A percentile compares a stretch with the other conserved stretches of the same genome.
Conservation (phyloP, 2,797 vertebrate species). For the Anolis apletophallus region DNA sequence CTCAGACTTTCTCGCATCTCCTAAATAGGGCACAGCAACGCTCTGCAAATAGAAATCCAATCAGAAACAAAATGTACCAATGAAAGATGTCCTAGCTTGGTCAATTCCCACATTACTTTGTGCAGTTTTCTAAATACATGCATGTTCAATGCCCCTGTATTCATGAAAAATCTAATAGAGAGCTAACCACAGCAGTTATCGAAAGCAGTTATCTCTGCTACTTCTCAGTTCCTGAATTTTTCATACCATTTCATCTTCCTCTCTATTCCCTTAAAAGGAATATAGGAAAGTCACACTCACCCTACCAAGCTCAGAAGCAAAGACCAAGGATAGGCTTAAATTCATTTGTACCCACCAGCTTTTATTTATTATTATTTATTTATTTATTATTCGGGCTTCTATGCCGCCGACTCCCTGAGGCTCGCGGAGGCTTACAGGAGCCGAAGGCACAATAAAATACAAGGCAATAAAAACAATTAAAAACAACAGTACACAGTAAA, state of each 20-base stretch:
- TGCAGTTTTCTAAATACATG: background rate
- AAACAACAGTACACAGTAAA: too few species aligned
- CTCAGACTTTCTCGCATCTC: too few species aligned
- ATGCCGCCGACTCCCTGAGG: too few species aligned
- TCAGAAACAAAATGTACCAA: background rate
- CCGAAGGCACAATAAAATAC: too few species aligned
- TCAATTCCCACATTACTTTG: background rate
- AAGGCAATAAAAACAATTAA: too few species aligned
- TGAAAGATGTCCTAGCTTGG: background rate
- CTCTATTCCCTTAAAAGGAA: background rate
- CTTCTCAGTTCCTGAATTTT: background rate
- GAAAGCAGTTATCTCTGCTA: background rate
- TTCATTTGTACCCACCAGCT: constrained; percentile 12
- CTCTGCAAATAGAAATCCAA: background rate
- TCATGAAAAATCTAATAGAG: background rate
- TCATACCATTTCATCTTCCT: background rate
- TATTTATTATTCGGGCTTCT: too few species aligned
- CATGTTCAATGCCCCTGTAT: background rate
- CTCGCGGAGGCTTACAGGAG: too few species aligned
- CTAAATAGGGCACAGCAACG: too few species aligned
- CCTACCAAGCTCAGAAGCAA: constrained; percentile 5
- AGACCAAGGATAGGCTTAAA: background rate
- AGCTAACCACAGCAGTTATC: background rate
- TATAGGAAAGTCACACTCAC: background rate
- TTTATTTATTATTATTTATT: too few species aligned